These are phyloP conservation scores for Anadara kagoshimensis DNA, from an alignment of 1,140 invertebrate genomes.

Conservation along the genomic window DNA sequence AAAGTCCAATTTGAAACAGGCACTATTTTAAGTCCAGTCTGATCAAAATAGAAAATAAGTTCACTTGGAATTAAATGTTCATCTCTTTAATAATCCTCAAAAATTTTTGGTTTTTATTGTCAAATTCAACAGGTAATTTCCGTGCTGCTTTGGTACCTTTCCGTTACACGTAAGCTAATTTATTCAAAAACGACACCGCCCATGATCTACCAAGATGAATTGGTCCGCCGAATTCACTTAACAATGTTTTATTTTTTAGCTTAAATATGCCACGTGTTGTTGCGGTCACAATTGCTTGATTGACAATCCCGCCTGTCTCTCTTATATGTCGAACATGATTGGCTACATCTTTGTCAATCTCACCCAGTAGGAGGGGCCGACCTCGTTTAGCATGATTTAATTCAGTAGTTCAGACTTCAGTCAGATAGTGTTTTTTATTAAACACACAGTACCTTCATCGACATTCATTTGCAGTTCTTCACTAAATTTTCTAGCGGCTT, in stretches of 20 bases:
- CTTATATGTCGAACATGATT: slow-evolving; percentile 11
- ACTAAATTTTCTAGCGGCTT: not conserved
- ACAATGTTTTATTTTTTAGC: not conserved
- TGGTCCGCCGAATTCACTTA: slow-evolving; percentile 9
- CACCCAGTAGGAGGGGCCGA: slow-evolving; percentile 12
- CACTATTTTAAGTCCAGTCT: slow-evolving; percentile 17
- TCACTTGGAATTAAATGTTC: slow-evolving; percentile 13
- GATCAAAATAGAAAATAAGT: slow-evolving; percentile 22
- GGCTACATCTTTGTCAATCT: slow-evolving; percentile 16
- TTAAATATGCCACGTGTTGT: not conserved
- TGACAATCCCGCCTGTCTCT: slow-evolving; percentile 2
- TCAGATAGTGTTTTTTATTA: not conserved
- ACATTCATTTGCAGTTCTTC: not conserved
- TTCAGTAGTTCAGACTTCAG: not conserved
- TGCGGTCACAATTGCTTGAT: slow-evolving; percentile 9
- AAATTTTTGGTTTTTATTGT: not conserved
- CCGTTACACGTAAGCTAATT: slow-evolving; percentile 7
- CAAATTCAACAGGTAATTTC: slow-evolving; percentile 20
- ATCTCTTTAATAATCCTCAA: not conserved
- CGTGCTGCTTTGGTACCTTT: slow-evolving; percentile 23
- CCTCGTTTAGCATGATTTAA: slow-evolving; percentile 1
- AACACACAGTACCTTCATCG: not conserved
- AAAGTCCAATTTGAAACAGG: slow-evolving; percentile 21
- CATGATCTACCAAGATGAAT: slow-evolving; percentile 4
- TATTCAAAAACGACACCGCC: slow-evolving; percentile 24